Evolutionary conservation across 2,888 invertebrate genomes (phyloP).

Genomic region (Chrysina gloriosa): DNA sequence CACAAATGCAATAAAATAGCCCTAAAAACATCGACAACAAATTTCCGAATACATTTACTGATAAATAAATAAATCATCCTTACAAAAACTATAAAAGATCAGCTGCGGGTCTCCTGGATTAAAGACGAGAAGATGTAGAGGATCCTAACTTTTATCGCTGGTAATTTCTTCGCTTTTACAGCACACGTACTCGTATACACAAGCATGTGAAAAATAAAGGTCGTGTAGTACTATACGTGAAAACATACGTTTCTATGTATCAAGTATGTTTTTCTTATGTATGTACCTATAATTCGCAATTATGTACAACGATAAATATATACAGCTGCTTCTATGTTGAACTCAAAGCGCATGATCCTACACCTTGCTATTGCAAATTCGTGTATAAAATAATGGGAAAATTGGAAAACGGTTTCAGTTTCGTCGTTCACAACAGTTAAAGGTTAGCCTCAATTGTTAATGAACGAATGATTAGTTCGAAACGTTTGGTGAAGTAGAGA

Average conservation of each 20-base stretch:
- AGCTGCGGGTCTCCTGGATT: neutral
- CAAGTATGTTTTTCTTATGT: no score
- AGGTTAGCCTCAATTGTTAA: neutral
- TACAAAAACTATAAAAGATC: neutral
- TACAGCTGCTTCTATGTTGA: no score
- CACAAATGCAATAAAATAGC: no score
- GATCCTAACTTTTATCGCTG: neutral
- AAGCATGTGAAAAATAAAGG: no score
- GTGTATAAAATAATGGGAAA: slow-evolving; percentile 31
- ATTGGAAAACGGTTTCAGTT: slow-evolving; percentile 33
- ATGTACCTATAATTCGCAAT: no score
- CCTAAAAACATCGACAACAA: no score
- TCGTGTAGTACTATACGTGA: no score
- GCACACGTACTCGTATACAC: neutral
- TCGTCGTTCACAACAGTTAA: neutral
- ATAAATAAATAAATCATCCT: neutral
- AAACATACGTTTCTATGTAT: neutral
- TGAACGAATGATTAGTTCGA: neutral
- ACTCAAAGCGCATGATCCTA: slow-evolving; percentile 17
- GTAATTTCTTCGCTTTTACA: neutral
- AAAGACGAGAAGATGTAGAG: neutral
- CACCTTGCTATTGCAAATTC: slow-evolving; percentile 11
- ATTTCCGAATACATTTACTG: neutral
- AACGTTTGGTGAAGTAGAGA: neutral
- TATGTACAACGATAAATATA: no score